Percentiles rank a stretch among this genome's conserved stretches.
Evolutionary conservation across 2,888 invertebrate species (phyloP).

Genomic region (Marasmarcha lunaedactyla): DNA sequence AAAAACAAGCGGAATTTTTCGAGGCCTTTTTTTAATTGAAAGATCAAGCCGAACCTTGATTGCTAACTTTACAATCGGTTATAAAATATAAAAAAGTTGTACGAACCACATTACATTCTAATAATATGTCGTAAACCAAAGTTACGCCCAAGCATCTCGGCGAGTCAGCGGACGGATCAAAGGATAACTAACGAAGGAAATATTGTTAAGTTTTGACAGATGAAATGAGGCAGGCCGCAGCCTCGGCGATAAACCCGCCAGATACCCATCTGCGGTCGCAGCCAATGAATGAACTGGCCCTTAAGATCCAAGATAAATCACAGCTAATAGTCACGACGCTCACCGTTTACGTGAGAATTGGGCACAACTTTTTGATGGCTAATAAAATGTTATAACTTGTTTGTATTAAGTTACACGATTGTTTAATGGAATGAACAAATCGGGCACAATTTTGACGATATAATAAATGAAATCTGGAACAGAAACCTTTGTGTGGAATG

Average conservation of each 20-base stretch:
- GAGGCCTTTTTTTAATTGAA: no score
- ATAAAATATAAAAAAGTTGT: slow-evolving; percentile 11
- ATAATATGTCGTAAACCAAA: no score
- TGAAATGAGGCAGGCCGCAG: slow-evolving; percentile 25
- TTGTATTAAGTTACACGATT: no score
- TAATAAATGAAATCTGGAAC: no score
- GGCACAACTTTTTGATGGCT: slow-evolving; percentile 4
- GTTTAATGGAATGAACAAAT: no score
- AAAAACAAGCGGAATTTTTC: neutral
- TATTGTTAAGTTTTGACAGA: slow-evolving; percentile 20
- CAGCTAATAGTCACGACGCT: slow-evolving; percentile 23
- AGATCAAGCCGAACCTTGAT: no score
- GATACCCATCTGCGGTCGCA: slow-evolving; percentile 27
- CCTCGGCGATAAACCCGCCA: slow-evolving; percentile 20
- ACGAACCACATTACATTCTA: slow-evolving; percentile 4
- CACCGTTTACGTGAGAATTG: slow-evolving; percentile 21
- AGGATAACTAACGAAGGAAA: slow-evolving; percentile 22
- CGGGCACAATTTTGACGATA: no score
- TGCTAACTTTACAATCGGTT: no score
- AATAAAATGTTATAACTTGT: no score
- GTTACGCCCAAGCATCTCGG: no score
- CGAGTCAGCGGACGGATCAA: neutral
- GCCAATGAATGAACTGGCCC: slow-evolving; percentile 26
- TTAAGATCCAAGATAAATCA: slow-evolving; percentile 29
- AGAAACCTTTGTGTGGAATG: no score